Base-by-base conservation (phyloP, 1,140 invertebrate species). In the Drosophila mojavensis region DNA sequence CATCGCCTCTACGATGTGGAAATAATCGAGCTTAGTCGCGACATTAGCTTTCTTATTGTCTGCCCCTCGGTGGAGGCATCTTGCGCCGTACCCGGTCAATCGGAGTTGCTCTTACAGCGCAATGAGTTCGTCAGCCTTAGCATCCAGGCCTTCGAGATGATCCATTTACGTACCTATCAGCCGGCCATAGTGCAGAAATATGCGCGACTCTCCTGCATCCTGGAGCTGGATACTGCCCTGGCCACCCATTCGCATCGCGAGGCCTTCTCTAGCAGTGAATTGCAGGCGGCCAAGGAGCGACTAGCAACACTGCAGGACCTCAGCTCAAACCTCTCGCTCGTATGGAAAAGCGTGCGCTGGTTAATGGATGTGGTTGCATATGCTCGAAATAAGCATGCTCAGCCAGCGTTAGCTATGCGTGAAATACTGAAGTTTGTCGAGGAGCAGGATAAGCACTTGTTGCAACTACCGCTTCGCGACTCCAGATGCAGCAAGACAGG, bases 341-440 rank as follows among this genome's bases (percentile, higher is more conserved):
- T 97, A 1, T 99, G 98, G 98, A 98, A 98, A 90, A 95, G 96
- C 24, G 96, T 97, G 3, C 94, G 98, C 11, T 99, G 98, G 98
- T 94, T 99, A 1, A 97, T 98, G 94, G 98, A 99, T 82, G 95
- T 98, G 3, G 97, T 99, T 43, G 96, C 97, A 1, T 98, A 97
- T 90, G 97, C 98, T 1, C 93, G 98, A 62, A 98, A 98, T 89
- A 96, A 97, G 80, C 94, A 90, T 39, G 91, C 83, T 0, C 85
- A 89, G 13, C 75, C 80, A 5, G 72, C 80, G 5, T 20, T 82
- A 24, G 69, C 81, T 11, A 92, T 92, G 84, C 78, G 75, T 0
- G 90, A 92, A 9, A 82, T 92, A 2, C 76, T 92, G 4, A 81
- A 91, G 26, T 91, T 90, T 51, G 71, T 55, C 68, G 61, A 76